A percentile compares a stretch with the other conserved stretches of the same genome.
phyloP scores from a whole-genome alignment of 2,113 vertebrate genomes.

The Pristiophorus japonicus region DNA sequence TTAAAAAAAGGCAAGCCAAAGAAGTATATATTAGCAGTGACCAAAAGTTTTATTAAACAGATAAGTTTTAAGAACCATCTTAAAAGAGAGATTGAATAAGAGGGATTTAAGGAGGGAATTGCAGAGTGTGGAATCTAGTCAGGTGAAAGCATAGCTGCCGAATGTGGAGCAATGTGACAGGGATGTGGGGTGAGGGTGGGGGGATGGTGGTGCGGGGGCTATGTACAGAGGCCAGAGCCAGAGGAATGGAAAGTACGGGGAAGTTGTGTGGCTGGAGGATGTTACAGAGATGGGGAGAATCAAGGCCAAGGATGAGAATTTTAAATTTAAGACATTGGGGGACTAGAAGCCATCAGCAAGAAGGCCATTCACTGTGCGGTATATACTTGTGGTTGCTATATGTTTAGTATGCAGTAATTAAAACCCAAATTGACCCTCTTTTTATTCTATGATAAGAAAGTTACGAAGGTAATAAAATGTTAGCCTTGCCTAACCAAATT shows the following conservation, averaged over 20 bases:
- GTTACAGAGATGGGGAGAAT: background rate
- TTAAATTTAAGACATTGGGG: background rate
- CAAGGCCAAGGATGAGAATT: background rate
- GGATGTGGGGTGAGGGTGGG: too few species aligned
- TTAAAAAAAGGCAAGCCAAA: too few species aligned
- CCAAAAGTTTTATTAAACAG: background rate
- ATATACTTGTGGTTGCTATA: background rate
- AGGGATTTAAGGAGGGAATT: background rate
- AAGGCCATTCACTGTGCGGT: background rate
- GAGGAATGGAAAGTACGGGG: background rate
- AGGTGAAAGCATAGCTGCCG: background rate
- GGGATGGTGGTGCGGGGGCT: too few species aligned
- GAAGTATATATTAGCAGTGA: background rate
- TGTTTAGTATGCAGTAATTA: background rate
- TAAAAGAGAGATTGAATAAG: background rate
- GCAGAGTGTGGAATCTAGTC: background rate
- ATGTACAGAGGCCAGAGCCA: background rate
- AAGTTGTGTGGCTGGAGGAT: background rate
- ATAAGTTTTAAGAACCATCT: background rate
- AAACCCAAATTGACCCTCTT: background rate
- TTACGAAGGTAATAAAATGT: background rate
- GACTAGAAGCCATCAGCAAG: background rate
- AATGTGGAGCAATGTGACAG: background rate
- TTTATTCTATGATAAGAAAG: background rate
- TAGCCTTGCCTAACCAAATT: background rate